A percentile compares a stretch with the other conserved stretches of the same genome.
Evolutionary conservation across 2,888 invertebrate species (phyloP).

Genomic region (Clivina fossor): DNA sequence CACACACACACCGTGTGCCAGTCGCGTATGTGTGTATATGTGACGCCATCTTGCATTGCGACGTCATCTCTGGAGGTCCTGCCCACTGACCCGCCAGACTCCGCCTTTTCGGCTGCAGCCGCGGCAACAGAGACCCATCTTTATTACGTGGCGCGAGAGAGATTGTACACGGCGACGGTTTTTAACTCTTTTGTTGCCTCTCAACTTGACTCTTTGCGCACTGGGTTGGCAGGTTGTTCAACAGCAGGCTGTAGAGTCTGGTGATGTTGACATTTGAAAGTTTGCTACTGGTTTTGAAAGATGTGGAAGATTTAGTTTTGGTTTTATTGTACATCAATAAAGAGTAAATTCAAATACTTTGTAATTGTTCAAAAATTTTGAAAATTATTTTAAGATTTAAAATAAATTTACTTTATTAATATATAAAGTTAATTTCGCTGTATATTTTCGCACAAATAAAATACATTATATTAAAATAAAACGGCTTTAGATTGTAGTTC

Average conservation of each 20-base stretch:
- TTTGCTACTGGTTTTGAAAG: neutral
- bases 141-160: slow-evolving; percentile 53
- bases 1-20: slow-evolving; percentile 19
- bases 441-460: too few relatives aligned
- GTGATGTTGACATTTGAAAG: slow-evolving; percentile 5
- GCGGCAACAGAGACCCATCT: slow-evolving; percentile 58
- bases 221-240: slow-evolving; percentile 19
- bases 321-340: too few relatives aligned
- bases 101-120: slow-evolving; percentile 55
- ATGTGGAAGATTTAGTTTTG: slow-evolving; percentile 1
- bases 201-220: too few relatives aligned
- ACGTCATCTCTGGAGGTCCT: slow-evolving; percentile 59
- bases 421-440: too few relatives aligned
- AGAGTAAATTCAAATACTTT: too few relatives aligned
- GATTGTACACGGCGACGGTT: slow-evolving; percentile 46
- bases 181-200: too few relatives aligned
- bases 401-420: too few relatives aligned
- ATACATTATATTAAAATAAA: too few relatives aligned
- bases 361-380: too few relatives aligned
- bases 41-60: slow-evolving; percentile 58
- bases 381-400: too few relatives aligned
- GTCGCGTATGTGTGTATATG: slow-evolving; percentile 40
- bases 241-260: slow-evolving; percentile 42
- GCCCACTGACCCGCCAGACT: slow-evolving; percentile 56
- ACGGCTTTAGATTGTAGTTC: too few relatives aligned